Evolutionary conservation across 2,888 invertebrate species (phyloP).

Genomic region (Tenthredo amoena): DNA sequence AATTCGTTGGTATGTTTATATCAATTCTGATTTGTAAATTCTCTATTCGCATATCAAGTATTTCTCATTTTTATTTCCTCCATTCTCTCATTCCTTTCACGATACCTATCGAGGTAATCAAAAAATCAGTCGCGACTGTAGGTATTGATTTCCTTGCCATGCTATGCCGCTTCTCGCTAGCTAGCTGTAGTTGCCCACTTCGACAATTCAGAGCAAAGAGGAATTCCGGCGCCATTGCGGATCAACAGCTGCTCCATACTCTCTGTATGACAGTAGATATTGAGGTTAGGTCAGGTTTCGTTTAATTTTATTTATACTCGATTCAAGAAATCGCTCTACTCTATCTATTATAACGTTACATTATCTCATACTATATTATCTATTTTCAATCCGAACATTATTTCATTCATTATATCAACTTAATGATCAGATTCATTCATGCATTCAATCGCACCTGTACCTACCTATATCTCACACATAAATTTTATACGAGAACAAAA

Average conservation of each 20-base stretch:
- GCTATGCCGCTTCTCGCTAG: neutral
- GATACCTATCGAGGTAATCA: slow-evolving; percentile 6
- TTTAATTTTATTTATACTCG: neutral
- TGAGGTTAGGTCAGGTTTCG: slow-evolving; percentile 50
- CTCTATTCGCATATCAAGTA: neutral
- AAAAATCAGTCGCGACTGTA: slow-evolving; percentile 37
- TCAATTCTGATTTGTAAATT: neutral
- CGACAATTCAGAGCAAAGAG: slow-evolving; percentile 59
- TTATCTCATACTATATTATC: neutral
- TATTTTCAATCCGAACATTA: neutral
- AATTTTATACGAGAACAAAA: neutral
- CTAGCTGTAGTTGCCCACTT: neutral
- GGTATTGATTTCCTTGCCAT: slow-evolving; percentile 38
- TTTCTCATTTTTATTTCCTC: neutral
- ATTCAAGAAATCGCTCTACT: neutral
- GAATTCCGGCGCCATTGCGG: slow-evolving; percentile 24
- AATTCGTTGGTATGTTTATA: neutral
- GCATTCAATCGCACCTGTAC: neutral
- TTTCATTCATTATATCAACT: neutral
- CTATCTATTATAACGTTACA: neutral
- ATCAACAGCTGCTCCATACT: slow-evolving; percentile 44
- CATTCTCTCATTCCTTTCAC: neutral
- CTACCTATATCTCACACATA: neutral
- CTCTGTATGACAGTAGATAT: slow-evolving; percentile 38
- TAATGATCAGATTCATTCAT: neutral